phyloP scores from a whole-genome alignment of 92 coral and sea anemone species.

The Zoanthus gigantus region DNA sequence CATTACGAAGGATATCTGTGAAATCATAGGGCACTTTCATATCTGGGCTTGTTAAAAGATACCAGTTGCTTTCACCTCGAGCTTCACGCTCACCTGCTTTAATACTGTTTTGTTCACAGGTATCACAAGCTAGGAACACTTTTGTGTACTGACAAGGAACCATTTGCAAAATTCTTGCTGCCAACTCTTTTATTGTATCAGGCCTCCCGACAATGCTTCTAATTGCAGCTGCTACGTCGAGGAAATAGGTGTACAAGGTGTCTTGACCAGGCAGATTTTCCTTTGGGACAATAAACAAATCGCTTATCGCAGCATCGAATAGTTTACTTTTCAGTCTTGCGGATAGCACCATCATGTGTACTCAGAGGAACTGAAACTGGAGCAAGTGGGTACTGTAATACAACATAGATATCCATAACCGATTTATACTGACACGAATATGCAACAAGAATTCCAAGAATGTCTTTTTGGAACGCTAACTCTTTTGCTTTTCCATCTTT shows the following conservation, averaged over 20 bases:
- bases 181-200: neutral
- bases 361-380: constrained; percentile 46
- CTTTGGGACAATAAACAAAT: neutral
- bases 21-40: too few species aligned
- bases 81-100: too few species aligned
- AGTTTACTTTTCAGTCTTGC: constrained; percentile 47
- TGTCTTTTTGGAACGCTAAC: constrained; percentile 35
- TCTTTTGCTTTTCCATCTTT: neutral
- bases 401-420: constrained; percentile 27
- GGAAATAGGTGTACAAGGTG: neutral
- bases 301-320: neutral
- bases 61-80: too few species aligned
- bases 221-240: constrained; percentile 3
- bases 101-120: too few species aligned
- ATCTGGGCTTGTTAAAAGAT: too few species aligned
- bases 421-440: constrained; percentile 37
- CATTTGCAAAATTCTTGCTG: neutral
- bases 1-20: too few species aligned
- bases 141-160: neutral
- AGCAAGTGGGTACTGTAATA: constrained; percentile 36
- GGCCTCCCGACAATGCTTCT: neutral
- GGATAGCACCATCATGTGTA: constrained; percentile 40
- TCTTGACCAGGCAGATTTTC: neutral
- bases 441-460: constrained; percentile 44
- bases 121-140: too few species aligned